These are phyloP conservation scores for Cheilosia grossa DNA, from an alignment of 2,888 invertebrate species.

Conservation along the genomic window DNA sequence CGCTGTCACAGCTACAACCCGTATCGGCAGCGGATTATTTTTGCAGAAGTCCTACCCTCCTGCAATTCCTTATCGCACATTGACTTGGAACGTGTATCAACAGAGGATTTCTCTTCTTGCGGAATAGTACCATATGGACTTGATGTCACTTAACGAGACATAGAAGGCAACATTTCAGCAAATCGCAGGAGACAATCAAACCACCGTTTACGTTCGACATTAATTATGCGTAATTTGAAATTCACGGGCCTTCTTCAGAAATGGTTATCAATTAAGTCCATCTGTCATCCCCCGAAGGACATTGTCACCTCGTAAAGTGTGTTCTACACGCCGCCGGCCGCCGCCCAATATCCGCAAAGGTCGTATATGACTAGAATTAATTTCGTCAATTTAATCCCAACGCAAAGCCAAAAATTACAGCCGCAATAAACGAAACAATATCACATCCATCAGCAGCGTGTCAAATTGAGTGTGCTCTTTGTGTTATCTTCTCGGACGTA, in stretches of 20 bases:
- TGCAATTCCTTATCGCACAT: no score
- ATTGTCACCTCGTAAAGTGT: constrained; percentile 35
- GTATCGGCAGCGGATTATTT: no score
- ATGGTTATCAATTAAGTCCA: constrained; percentile 26
- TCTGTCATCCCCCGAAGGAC: constrained; percentile 28
- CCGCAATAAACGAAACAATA: constrained; percentile 25
- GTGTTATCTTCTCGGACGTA: background rate
- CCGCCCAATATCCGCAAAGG: background rate
- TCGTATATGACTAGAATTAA: constrained; percentile 39
- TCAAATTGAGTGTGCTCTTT: constrained; percentile 41
- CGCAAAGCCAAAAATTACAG: constrained; percentile 7
- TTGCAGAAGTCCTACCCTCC: no score
- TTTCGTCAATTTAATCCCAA: constrained; percentile 19
- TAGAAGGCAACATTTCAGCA: background rate
- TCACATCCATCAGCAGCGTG: constrained; percentile 31
- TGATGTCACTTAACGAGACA: no score
- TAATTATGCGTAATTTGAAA: constrained; percentile 15
- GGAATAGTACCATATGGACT: no score
- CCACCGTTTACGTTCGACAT: constrained; percentile 4
- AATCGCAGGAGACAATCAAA: constrained; percentile 14
- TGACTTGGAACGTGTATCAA: no score
- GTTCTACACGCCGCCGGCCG: background rate
- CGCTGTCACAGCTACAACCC: no score
- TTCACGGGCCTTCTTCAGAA: background rate
- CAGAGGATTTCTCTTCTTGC: no score